Evolutionary conservation across 1,140 invertebrate species (phyloP).

Genomic region (Lysiphlebus fabarum): DNA sequence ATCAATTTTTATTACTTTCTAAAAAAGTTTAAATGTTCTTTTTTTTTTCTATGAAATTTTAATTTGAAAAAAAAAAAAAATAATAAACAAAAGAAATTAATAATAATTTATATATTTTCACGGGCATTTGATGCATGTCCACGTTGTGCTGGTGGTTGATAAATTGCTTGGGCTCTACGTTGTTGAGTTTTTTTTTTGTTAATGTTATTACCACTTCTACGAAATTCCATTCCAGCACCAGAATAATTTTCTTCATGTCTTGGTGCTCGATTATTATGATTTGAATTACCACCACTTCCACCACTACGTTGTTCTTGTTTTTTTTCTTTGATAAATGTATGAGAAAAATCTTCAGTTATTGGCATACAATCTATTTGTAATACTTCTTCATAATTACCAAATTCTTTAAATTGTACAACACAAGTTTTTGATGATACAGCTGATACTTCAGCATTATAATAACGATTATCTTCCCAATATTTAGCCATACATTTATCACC

Average conservation of each 20-base stretch:
- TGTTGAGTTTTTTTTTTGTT: slow-evolving; percentile 43
- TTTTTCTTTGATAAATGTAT: slow-evolving; percentile 12
- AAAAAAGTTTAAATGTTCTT: too few relatives aligned
- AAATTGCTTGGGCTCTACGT: slow-evolving; percentile 49
- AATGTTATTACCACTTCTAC: slow-evolving; percentile 38
- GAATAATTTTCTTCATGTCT: slow-evolving; percentile 43
- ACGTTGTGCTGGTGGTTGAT: slow-evolving; percentile 51
- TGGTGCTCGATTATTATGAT: slow-evolving; percentile 31
- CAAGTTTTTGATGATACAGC: slow-evolving; percentile 74
- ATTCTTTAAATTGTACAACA: slow-evolving; percentile 81
- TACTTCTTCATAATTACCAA: slow-evolving; percentile 87
- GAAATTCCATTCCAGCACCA: slow-evolving; percentile 42
- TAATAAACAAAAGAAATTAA: too few relatives aligned
- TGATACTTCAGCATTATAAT: slow-evolving; percentile 80
- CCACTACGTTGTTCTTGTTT: slow-evolving; percentile 36
- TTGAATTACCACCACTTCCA: too few relatives aligned
- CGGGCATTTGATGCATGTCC: slow-evolving; percentile 14
- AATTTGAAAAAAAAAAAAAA: too few relatives aligned
- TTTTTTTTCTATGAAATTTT: too few relatives aligned
- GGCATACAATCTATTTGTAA: slow-evolving; percentile 74
- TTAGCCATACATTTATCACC: slow-evolving; percentile 83
- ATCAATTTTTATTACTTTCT: too few relatives aligned
- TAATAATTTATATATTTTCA: too few relatives aligned
- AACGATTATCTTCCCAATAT: slow-evolving; percentile 90
- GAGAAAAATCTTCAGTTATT: slow-evolving; percentile 50